phyloP scores from a whole-genome alignment of 1,140 invertebrate genomes.

The Lordiphosa collinella region DNA sequence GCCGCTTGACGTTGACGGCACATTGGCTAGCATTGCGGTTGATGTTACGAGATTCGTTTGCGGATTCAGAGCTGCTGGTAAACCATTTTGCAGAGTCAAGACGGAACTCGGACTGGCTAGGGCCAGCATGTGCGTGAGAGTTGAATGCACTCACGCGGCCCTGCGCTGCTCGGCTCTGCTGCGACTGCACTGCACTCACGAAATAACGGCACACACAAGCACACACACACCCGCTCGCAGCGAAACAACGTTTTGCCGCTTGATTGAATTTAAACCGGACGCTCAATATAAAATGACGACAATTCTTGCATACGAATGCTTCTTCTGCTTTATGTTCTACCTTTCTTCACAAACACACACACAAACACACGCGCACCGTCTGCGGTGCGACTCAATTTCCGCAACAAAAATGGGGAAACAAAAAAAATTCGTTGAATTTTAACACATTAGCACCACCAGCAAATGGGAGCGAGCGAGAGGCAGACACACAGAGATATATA shows the following conservation, averaged over 20 bases:
- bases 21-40: constrained; percentile 48
- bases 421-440: constrained; percentile 24
- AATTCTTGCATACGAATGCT: constrained; percentile 56
- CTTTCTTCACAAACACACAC: constrained; percentile 45
- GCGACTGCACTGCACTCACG: constrained; percentile 7
- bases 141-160: constrained; percentile 45
- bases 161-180: background rate
- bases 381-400: constrained; percentile 27
- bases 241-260: constrained; percentile 38
- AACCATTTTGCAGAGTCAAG: constrained; percentile 33
- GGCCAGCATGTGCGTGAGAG: constrained; percentile 54
- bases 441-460: constrained; percentile 25
- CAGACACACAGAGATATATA: constrained; percentile 1
- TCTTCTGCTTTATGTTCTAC: constrained; percentile 34
- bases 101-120: constrained; percentile 27
- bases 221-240: constrained; percentile 10
- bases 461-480: background rate
- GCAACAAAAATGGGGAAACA: constrained; percentile 18
- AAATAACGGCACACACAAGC: constrained; percentile 18
- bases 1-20: constrained; percentile 17
- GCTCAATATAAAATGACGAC: constrained; percentile 41
- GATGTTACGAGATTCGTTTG: constrained; percentile 7
- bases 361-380: constrained; percentile 8
- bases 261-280: constrained; percentile 70
- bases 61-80: constrained; percentile 31